A percentile compares a stretch with the other conserved stretches of the same genome.
Evolutionary conservation across 2,113 vertebrate species (phyloP).

Genomic region (Zapornia atra): DNA sequence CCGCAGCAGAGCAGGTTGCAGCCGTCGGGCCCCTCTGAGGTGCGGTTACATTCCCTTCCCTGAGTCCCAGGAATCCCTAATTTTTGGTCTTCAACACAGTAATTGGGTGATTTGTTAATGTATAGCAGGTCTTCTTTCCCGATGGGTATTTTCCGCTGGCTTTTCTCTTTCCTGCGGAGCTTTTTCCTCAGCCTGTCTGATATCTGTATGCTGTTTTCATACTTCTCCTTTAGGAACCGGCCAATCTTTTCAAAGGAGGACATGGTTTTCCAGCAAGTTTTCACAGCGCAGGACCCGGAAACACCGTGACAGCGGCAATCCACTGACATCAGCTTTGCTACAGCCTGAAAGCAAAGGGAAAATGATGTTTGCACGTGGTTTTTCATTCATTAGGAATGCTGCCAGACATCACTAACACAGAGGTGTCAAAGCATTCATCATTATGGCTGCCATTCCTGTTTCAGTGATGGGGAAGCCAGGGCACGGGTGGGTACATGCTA

Average conservation of each 20-base stretch:
- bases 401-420: not conserved
- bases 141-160: conserved; percentile 75
- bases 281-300: conserved; percentile 96
- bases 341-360: conserved; percentile 81
- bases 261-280: conserved; percentile 96
- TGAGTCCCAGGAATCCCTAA: conserved; percentile 87
- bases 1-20: conserved; percentile 96
- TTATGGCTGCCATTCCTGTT: not conserved
- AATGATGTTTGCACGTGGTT: not conserved
- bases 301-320: conserved; percentile 96
- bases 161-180: conserved; percentile 85
- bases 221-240: conserved; percentile 89
- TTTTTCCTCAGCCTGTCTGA: conserved; percentile 83
- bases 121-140: conserved; percentile 87
- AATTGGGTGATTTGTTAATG: conserved; percentile 93
- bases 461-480: not conserved
- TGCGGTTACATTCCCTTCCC: conserved; percentile 91
- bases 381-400: not conserved
- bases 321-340: conserved; percentile 88
- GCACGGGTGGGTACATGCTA: not conserved
- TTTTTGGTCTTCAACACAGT: conserved; percentile 88
- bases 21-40: conserved; percentile 82
- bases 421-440: not conserved
- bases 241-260: conserved; percentile 90
- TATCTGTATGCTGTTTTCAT: conserved; percentile 90